phyloP scores from a whole-genome alignment of 2,888 invertebrate species.

The Cheiracanthium punctorium region DNA sequence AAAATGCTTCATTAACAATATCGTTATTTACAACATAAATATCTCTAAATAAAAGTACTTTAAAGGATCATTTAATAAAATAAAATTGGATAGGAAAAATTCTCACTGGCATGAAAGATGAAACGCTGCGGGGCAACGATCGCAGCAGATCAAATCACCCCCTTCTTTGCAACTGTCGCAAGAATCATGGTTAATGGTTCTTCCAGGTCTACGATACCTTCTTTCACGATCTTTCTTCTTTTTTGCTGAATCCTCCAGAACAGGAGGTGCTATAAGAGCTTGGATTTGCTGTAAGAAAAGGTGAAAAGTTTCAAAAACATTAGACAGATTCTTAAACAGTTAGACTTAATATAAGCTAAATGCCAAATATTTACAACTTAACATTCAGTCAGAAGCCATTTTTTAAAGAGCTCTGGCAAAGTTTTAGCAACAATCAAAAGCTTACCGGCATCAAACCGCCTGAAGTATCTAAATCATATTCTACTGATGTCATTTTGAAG shows the following conservation, averaged over 20 bases:
- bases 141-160: slow-evolving; percentile 95
- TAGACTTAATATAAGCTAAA: neutral
- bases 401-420: neutral
- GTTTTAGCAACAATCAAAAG: slow-evolving; percentile 71
- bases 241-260: slow-evolving; percentile 81
- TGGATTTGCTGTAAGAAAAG: slow-evolving; percentile 85
- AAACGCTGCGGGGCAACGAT: slow-evolving; percentile 95
- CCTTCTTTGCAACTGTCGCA: slow-evolving; percentile 97
- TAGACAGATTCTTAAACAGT: neutral
- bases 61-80: too few relatives aligned
- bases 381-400: slow-evolving; percentile 27
- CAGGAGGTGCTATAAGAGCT: slow-evolving; percentile 90
- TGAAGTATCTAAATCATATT: slow-evolving; percentile 86
- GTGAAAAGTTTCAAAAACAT: neutral
- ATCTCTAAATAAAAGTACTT: too few relatives aligned
- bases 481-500: slow-evolving; percentile 80
- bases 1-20: too few relatives aligned
- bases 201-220: slow-evolving; percentile 75
- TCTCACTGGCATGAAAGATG: slow-evolving; percentile 95
- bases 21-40: too few relatives aligned
- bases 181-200: slow-evolving; percentile 85
- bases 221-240: slow-evolving; percentile 57
- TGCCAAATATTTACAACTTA: neutral
- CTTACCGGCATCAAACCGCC: slow-evolving; percentile 92
- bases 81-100: neutral